Evolutionary conservation across 2,113 vertebrate species (phyloP), one percentile per base, ranked within the genome.

Genomic region (Electrona antarctica): DNA sequence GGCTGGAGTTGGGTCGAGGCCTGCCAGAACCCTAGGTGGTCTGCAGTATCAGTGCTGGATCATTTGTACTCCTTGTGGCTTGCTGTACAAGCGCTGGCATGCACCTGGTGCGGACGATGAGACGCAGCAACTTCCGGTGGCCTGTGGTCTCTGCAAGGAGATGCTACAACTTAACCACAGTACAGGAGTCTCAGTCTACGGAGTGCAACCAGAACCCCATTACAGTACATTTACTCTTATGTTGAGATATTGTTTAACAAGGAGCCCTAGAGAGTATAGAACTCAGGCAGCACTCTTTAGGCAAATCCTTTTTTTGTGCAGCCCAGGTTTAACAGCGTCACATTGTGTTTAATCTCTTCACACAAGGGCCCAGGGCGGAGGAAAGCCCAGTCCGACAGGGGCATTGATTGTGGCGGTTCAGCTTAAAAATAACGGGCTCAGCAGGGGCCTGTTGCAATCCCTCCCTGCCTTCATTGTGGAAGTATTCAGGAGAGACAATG

Each of bases 401-500:
- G 45, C 76, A 72, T 62, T 60, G 80, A 86, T 84, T 82, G 72
- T 68, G 71, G 60, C 41, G 29, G 21, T 67, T 84, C 11, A 2
- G 70, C 67, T 73, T 86, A 85, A 91, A 62, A 88, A 88, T 85
- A 91, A 83, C 80, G 87, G 66, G 51, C 74, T 54, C 82, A 71
- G 73, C 74, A 60, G 74, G 67, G 75, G 78, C 66, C 69, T 29
- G 48, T 51, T 74, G 87, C 80, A 88, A 87, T 86, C 70, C 76
- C 74, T 11, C 2, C 48, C 8, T 14, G 55, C 73, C 66, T 74
- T 73, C 72, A 11, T 71, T 15, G 28, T 11, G 1, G 61, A 88
- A 85, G 82, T 87, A 84, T 81, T 80, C 83, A 80, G 80, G 83
- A 88, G 33, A 90, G 87, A 89, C 81, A 78, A 83, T 60, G 78